These are phyloP conservation scores for Oncorhynchus mykiss DNA, from an alignment of 2,113 vertebrate genomes.

Conservation along the genomic window DNA sequence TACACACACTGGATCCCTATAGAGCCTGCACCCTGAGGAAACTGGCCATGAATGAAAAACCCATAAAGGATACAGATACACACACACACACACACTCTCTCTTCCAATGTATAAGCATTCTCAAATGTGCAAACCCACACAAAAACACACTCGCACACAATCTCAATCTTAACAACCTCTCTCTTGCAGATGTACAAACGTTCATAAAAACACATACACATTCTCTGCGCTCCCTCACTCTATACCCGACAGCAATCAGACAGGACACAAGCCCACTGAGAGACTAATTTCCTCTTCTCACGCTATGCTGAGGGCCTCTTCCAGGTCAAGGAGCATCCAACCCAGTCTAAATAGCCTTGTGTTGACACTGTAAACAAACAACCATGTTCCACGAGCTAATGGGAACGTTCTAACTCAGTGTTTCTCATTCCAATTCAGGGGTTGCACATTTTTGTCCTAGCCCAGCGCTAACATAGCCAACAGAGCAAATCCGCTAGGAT, in stretches of 20 bases:
- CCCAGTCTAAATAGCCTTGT: neutral
- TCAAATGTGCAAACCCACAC: neutral
- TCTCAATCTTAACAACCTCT: neutral
- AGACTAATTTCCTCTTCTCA: neutral
- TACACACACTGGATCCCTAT: neutral
- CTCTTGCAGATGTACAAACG: neutral
- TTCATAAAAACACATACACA: neutral
- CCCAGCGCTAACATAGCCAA: too few relatives aligned
- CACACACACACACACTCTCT: neutral
- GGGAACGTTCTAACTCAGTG: neutral
- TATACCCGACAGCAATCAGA: neutral
- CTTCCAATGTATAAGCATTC: too few relatives aligned
- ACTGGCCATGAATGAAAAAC: neutral
- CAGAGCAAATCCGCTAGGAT: too few relatives aligned
- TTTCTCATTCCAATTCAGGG: neutral
- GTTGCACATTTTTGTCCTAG: neutral
- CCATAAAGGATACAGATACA: neutral
- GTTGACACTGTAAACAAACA: neutral
- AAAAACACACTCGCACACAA: neutral
- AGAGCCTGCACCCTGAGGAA: too few relatives aligned
- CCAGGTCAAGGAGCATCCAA: conserved; percentile 3
- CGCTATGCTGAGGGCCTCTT: neutral
- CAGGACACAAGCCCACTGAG: neutral
- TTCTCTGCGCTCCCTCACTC: neutral
- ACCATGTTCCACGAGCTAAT: neutral